Evolutionary conservation across 2,113 vertebrate genomes (phyloP).

Genomic region (Rhinopithecus roxellana): DNA sequence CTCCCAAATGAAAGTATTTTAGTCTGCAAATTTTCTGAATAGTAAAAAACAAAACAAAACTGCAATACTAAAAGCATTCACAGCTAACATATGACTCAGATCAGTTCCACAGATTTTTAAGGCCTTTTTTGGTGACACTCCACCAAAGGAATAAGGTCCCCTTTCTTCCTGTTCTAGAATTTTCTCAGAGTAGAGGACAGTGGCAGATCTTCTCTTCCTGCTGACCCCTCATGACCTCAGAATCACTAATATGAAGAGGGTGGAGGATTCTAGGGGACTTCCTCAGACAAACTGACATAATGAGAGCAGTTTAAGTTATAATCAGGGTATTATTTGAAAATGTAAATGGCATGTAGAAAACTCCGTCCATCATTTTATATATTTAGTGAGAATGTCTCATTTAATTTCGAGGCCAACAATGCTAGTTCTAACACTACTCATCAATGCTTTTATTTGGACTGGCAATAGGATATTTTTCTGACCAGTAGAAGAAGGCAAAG

Average conservation of each 20-base stretch:
- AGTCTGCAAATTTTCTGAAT: background rate
- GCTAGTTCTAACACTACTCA: background rate
- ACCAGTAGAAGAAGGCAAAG: background rate
- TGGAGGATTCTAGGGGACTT: background rate
- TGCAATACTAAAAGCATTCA: background rate
- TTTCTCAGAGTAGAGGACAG: background rate
- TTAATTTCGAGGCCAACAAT: slow-evolving; percentile 1
- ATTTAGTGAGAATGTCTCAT: background rate
- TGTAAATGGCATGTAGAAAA: background rate
- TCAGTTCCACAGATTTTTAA: background rate
- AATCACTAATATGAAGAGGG: background rate
- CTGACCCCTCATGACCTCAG: background rate
- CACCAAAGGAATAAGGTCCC: background rate
- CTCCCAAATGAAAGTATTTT: slow-evolving; percentile 26
- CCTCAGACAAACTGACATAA: background rate
- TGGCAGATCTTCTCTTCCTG: background rate
- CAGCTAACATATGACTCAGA: background rate
- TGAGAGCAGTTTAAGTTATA: slow-evolving; percentile 26
- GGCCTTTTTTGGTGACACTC: background rate
- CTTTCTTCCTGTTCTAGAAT: background rate
- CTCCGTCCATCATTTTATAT: background rate
- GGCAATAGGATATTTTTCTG: background rate
- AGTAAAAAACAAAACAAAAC: slow-evolving; percentile 1
- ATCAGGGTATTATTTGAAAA: slow-evolving; percentile 25
- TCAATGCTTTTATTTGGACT: background rate